Conservation (phyloP, 92 coral and sea anemone species). For the Bergia sp. region DNA sequence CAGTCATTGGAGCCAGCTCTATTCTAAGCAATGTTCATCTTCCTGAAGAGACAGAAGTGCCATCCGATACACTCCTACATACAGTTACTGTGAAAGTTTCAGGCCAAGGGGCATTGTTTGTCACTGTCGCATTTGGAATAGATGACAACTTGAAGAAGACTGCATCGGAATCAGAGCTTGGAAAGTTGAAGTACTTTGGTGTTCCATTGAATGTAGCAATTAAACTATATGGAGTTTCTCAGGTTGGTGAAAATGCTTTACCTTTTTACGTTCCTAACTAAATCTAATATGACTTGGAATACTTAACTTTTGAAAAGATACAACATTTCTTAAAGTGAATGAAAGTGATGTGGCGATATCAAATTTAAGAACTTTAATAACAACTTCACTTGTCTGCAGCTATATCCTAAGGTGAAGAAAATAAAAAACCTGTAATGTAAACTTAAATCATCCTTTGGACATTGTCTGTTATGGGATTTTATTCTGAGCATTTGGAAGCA, state of each 20-base stretch:
- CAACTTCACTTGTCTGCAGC: neutral
- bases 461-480: no score
- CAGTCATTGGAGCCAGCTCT: conserved; percentile 72
- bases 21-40: conserved; percentile 81
- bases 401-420: no score
- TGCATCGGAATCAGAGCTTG: conserved; percentile 58
- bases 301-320: neutral
- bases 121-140: conserved; percentile 87
- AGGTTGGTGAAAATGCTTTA: conserved; percentile 46
- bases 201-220: conserved; percentile 75
- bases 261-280: neutral
- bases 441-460: no score
- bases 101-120: conserved; percentile 71
- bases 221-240: conserved; percentile 56
- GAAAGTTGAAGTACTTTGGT: conserved; percentile 71
- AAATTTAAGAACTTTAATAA: no score
- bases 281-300: no score
- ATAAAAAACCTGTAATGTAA: neutral
- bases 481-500: neutral
- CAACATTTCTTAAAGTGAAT: neutral
- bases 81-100: conserved; percentile 80
- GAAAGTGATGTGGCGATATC: neutral
- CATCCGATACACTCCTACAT: conserved; percentile 74
- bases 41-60: conserved; percentile 74
- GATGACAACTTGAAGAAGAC: conserved; percentile 83